Base-by-base conservation (phyloP, 2,888 invertebrate genomes). In the Trachelus troglodyta region DNA sequence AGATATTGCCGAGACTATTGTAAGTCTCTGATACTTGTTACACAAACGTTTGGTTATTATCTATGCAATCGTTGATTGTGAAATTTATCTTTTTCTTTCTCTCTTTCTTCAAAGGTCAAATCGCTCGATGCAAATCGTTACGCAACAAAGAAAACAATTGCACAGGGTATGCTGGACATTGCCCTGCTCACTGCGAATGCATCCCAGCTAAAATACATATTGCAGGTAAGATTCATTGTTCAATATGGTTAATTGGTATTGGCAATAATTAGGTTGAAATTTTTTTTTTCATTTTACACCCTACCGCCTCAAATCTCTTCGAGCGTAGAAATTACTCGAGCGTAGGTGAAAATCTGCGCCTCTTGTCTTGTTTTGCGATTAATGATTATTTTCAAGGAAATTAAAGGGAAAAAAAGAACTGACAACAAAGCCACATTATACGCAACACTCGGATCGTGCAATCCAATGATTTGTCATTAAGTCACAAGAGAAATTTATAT, bases 61-160 rank as follows among this genome's bases (percentile, higher is more conserved):
- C 23, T 2, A 56, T 56, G 23, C 23, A 56, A 23, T 56, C 23
- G 56, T 9, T 9, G 9, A 56, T 56, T 56, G 23, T 23, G 56
- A 56, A 56, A 56, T 56, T 56, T 23, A 56, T 56, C 9, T 23
- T 56, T 56, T 56, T 40, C 40, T 56, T 56, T 56, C 9, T 56
- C 2, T 56, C 56, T 56, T 56, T 56, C 56, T 56, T 56, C 56
- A 56, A 56, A 71, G 71, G 71, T 71, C 85, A 97, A 96, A 91
- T 93, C 95, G 1, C 92, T 97, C 90, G 96, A 97, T 89, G 96
- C 96, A 4, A 98, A 97, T 92, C 94, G 96, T 83, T 98, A 97
- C 94, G 97, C 97, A 34, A 97, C 97, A 12, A 98, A 97, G 92
- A 98, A 98, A 92, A 97, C 97, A 0, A 97, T 97, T 79, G 97